phyloP scores from a whole-genome alignment of 2,888 invertebrate genomes.

The Drosophila multiciliata region DNA sequence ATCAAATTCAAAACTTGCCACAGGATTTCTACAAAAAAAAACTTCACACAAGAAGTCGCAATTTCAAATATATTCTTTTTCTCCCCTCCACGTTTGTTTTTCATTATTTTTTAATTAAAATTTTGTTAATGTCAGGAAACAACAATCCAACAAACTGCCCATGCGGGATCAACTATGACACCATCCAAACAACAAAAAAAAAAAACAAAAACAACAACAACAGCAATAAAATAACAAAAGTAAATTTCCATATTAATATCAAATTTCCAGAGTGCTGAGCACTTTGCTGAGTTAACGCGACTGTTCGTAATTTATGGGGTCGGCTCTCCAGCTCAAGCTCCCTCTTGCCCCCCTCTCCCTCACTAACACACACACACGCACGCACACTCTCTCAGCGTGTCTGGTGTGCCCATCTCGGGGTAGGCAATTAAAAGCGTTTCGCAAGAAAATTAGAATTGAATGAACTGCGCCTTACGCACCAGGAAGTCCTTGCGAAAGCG shows the following conservation, averaged over 20 bases:
- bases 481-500: constrained; percentile 72
- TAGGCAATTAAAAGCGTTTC: constrained; percentile 73
- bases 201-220: constrained; percentile 5
- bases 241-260: constrained; percentile 69
- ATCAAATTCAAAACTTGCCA: neutral
- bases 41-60: constrained; percentile 16
- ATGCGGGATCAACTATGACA: constrained; percentile 43
- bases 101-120: constrained; percentile 74
- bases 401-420: constrained; percentile 20
- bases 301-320: constrained; percentile 69
- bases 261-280: constrained; percentile 61
- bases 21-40: neutral
- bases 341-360: neutral
- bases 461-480: constrained; percentile 79
- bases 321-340: constrained; percentile 20
- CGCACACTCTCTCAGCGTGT: neutral
- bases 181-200: constrained; percentile 6
- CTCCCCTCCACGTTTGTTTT: constrained; percentile 41
- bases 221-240: constrained; percentile 45
- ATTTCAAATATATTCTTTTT: constrained; percentile 17
- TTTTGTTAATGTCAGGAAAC: constrained; percentile 35
- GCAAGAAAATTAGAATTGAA: constrained; percentile 79
- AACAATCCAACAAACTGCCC: constrained; percentile 14
- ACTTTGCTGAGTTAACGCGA: constrained; percentile 52
- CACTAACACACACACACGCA: neutral